A percentile compares a stretch with the other conserved stretches of the same genome.
Evolutionary conservation across 2,113 vertebrate genomes (phyloP).

Genomic region (Grallaria varia): DNA sequence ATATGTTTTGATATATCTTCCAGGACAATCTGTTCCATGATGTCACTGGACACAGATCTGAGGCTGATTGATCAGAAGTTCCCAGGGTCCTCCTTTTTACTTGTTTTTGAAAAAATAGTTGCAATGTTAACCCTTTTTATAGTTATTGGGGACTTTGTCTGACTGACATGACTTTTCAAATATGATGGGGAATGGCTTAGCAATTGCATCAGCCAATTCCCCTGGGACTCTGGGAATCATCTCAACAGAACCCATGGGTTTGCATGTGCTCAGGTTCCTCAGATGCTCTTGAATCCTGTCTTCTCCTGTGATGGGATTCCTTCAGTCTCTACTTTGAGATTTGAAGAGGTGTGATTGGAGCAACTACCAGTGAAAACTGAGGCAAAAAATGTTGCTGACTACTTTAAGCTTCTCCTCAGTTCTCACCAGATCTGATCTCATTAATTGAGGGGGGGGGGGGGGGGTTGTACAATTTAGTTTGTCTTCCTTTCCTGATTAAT

Average conservation of each 20-base stretch:
- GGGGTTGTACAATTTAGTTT: background rate
- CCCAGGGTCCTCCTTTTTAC: background rate
- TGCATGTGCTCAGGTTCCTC: background rate
- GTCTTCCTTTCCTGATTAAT: background rate
- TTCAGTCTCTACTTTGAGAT: background rate
- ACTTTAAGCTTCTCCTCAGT: background rate
- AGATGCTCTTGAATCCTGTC: background rate
- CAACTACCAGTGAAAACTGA: background rate
- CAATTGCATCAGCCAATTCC: background rate
- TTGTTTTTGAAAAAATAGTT: background rate
- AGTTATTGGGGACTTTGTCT: background rate
- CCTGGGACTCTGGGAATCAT: background rate
- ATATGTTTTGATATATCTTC: background rate
- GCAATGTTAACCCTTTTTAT: background rate
- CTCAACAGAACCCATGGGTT: background rate
- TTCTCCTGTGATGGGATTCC: background rate
- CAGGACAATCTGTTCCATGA: background rate
- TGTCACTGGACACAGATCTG: background rate
- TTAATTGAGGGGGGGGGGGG: rapidly evolving
- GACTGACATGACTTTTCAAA: background rate
- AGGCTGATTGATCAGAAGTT: background rate
- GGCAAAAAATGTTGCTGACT: background rate
- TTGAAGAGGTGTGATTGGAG: background rate
- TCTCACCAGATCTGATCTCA: background rate
- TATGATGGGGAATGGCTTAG: background rate